Percentiles rank a stretch among this genome's conserved stretches.
phyloP scores from a whole-genome alignment of 2,113 vertebrate species.

The Australoheros scitulus region DNA sequence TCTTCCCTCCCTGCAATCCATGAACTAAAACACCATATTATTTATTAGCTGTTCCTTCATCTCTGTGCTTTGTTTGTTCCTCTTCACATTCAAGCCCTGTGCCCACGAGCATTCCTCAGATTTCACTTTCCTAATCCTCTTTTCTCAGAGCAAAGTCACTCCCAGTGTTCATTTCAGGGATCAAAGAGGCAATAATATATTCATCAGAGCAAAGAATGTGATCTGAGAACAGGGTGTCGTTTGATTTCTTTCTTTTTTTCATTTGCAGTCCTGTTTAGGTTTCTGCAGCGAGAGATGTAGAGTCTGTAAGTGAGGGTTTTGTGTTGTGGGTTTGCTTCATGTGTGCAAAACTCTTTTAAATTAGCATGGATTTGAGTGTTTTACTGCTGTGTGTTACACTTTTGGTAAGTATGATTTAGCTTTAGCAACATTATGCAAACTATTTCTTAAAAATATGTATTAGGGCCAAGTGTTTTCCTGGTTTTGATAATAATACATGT shows the following conservation, averaged over 20 bases:
- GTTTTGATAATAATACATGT: not conserved
- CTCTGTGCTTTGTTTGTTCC: not conserved
- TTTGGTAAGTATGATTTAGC: slow-evolving; percentile 31
- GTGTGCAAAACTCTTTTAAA: slow-evolving; percentile 20
- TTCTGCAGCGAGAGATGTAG: slow-evolving; percentile 75
- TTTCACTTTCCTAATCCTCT: slow-evolving; percentile 48
- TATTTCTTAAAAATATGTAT: not conserved
- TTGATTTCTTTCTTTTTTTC: slow-evolving; percentile 29
- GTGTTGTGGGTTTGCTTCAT: slow-evolving; percentile 34
- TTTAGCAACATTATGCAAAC: not conserved
- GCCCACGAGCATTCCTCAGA: slow-evolving; percentile 26
- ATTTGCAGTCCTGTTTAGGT: slow-evolving; percentile 73
- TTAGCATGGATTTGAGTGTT: slow-evolving; percentile 27
- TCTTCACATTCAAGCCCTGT: not conserved
- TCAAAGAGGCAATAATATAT: slow-evolving; percentile 11
- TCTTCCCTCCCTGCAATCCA: not conserved
- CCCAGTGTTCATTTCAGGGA: slow-evolving; percentile 31
- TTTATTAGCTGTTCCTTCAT: not conserved
- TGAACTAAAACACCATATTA: not conserved
- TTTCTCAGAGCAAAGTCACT: slow-evolving; percentile 35
- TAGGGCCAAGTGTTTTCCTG: no score
- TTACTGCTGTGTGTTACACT: slow-evolving; percentile 1
- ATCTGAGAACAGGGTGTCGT: slow-evolving; percentile 21
- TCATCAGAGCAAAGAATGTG: slow-evolving; percentile 11
- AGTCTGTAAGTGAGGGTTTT: slow-evolving; percentile 65